Evolutionary conservation across 2,888 invertebrate genomes (phyloP), one percentile per base, ranked within the genome.

Genomic region (Drosophila seclusa): DNA sequence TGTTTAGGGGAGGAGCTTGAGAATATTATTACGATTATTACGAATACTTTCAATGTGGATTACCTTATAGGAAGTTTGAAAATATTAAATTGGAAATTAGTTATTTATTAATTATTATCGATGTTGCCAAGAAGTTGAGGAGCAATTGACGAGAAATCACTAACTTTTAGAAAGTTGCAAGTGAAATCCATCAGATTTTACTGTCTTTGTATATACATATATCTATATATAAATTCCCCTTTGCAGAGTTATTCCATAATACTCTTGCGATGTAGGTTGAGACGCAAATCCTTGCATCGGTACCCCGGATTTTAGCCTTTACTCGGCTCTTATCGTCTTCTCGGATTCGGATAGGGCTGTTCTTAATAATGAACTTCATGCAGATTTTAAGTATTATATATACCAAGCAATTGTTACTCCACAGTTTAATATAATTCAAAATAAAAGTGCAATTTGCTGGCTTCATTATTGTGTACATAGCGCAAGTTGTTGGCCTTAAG

Each of bases 401-500:
- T 29, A 29, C 6, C 18, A 38, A n/a, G 1, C n/a, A n/a, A 38
- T 38, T 21, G 1, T 21, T 21, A 11, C 42, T 13, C 1, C 13
- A 45, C 42, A 45, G 21, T 16, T 45, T 21, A 8, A 45, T 4
- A 45, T 21, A 8, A 4, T 16, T 16, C 1, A 1, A 45, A 24
- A 45, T 45, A 0, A 24, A 24, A 4, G 1, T 61, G 38, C n/a
- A 36, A 68, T 42, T 45, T 38, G 50, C 42, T 21, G 49, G 45
- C 18, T 8, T 24, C 21, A 18, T 42, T 45, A 38, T 58, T 21
- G n/a, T 10, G 24, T 49, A n/a, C 31, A 38, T 49, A n/a, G 45
- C 27, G 38, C 27, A 27, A 49, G 50, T 48, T 29, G 45, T 52
- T 31, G 59, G 68, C 67, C 57, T 73, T n/a, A 64, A 58, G 45